phyloP scores from a whole-genome alignment of 2,797 vertebrate species.

The Loriculus beryllinus region DNA sequence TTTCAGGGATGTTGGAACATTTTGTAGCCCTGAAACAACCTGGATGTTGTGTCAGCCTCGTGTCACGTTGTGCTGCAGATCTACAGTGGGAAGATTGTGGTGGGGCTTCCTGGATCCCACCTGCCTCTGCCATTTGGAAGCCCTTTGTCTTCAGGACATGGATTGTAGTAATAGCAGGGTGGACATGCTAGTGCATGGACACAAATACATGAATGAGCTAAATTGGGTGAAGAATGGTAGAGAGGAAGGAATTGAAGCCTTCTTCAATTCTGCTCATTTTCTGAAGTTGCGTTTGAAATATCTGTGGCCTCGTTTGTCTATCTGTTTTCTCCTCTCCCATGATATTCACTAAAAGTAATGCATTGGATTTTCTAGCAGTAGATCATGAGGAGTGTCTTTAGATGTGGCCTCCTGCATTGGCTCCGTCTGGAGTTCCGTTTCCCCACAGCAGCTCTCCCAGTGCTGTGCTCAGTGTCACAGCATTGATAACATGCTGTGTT shows the following conservation, averaged over 20 bases:
- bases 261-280: not conserved
- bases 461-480: not conserved
- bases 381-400: not conserved
- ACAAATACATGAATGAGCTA: not conserved
- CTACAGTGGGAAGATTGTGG: not conserved
- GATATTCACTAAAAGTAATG: not conserved
- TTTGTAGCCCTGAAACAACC: not conserved
- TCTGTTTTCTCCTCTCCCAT: not conserved
- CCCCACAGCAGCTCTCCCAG: not conserved
- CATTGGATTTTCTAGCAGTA: not conserved
- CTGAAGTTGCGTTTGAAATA: not conserved
- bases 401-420: not conserved
- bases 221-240: too few relatives aligned
- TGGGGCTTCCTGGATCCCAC: fast-evolving
- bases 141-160: not conserved
- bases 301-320: not conserved
- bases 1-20: not conserved
- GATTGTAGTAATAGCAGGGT: not conserved
- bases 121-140: not conserved
- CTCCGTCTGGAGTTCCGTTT: not conserved
- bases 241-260: not conserved
- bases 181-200: not conserved
- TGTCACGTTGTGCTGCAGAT: not conserved
- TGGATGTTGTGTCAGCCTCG: not conserved
- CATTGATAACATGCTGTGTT: not conserved